A percentile compares a stretch with the other conserved stretches of the same genome.
These are phyloP conservation scores for Oriolus oriolus DNA, from an alignment of 2,113 vertebrate species.

Conservation along the genomic window DNA sequence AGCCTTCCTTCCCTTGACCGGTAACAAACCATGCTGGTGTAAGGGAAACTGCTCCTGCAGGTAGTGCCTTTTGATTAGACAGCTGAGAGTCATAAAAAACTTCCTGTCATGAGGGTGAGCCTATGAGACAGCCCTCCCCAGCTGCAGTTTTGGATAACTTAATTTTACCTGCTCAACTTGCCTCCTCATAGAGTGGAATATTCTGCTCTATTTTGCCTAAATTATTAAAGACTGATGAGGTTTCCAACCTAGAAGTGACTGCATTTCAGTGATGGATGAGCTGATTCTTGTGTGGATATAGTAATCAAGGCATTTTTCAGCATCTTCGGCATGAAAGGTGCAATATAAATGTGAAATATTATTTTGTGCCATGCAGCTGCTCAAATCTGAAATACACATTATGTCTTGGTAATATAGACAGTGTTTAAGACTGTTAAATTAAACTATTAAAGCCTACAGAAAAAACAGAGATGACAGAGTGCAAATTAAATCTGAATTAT, in stretches of 20 bases:
- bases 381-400: slow-evolving; percentile 46
- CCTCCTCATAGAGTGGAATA: background rate
- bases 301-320: slow-evolving; percentile 29
- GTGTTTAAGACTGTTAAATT: slow-evolving; percentile 57
- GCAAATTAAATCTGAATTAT: slow-evolving; percentile 63
- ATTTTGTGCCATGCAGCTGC: slow-evolving; percentile 33
- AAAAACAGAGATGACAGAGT: slow-evolving; percentile 51
- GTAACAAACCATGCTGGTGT: background rate
- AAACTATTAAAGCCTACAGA: slow-evolving; percentile 49
- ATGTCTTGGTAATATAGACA: slow-evolving; percentile 43
- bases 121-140: background rate
- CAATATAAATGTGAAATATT: slow-evolving; percentile 50
- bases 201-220: slow-evolving; percentile 17
- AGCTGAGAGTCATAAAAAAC: background rate
- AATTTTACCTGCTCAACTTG: slow-evolving; percentile 10
- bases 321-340: background rate
- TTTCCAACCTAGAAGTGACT: slow-evolving; percentile 31
- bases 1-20: background rate
- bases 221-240: slow-evolving; percentile 43
- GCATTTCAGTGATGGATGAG: slow-evolving; percentile 43
- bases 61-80: background rate
- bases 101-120: background rate
- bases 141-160: background rate
- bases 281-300: slow-evolving; percentile 33
- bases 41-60: background rate